Conservation (phyloP, 2,888 invertebrate species). For the Rhopalosiphum nymphaeae region DNA sequence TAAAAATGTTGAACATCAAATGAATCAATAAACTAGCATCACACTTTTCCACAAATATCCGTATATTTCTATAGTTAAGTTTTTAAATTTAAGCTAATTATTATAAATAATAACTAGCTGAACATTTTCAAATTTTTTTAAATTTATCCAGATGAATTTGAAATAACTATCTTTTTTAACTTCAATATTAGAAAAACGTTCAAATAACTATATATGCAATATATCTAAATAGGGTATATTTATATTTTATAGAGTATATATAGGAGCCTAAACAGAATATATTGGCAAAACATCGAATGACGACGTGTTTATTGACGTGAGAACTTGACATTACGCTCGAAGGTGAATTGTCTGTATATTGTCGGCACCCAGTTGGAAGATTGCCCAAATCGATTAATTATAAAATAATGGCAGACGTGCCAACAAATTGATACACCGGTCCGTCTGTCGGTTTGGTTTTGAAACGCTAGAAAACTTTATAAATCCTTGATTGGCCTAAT, state of each 20-base stretch:
- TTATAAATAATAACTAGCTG: background rate
- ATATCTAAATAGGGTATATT: background rate
- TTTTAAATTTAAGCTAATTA: background rate
- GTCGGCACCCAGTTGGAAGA: constrained; percentile 51
- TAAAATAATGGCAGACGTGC: constrained; percentile 41
- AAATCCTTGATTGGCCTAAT: constrained; percentile 44
- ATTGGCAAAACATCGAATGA: constrained; percentile 31
- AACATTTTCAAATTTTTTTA: background rate
- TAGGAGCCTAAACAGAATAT: background rate
- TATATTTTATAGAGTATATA: background rate
- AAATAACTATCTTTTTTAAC: background rate
- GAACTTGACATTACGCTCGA: constrained; percentile 52
- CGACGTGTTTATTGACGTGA: constrained; percentile 52
- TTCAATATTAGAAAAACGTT: background rate
- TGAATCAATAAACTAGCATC: background rate
- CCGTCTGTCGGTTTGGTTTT: constrained; percentile 23
- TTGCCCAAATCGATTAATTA: constrained; percentile 58
- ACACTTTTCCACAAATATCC: background rate
- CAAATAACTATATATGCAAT: background rate
- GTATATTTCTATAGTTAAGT: background rate
- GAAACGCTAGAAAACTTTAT: constrained; percentile 28
- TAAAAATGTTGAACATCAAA: background rate
- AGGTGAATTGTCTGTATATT: constrained; percentile 36
- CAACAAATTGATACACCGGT: constrained; percentile 56
- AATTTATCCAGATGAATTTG: too few species aligned